Base-by-base conservation (phyloP, 2,888 invertebrate genomes). In the Apamea epomidion region DNA sequence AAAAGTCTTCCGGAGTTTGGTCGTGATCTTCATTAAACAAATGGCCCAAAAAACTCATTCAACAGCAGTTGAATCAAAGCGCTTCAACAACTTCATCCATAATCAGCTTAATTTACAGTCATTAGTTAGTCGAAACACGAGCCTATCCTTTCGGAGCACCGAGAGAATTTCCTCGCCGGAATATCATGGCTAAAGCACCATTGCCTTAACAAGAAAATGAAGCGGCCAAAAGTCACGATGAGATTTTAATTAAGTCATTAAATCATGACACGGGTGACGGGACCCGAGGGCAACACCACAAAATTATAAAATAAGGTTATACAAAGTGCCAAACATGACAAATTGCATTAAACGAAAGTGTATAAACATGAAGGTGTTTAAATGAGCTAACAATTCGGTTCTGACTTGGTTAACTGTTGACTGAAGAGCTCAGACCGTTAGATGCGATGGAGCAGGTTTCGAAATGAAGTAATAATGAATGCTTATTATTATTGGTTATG, bases 231-330 rank as follows among this genome's bases (percentile, higher is more conserved):
- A 89, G 87, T 88, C 90, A 87, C 90, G 89, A 91, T 92, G 90
- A 91, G 83, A 91, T 90, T 92, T 92, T 91, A 92, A 93, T 92
- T 91, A 92, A 91, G 90, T 88, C 90, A 88, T 90, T 89, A 91
- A 91, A 90, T 86, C 86, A 87, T 87, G 89, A 91, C 84, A 90
- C 89, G 87, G 88, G 86, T 86, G 89, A 83, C 85, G 54, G 65
- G 80, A 78, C 74, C 68, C 84, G 51, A 84, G 80, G 90, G 87
- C 86, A 85, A 83, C 87, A 89, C 89, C 82, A 86, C 86, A 81
- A 86, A 88, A 89, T 87, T 87, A 86, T 86, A 85, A 88, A 87
- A 87, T 83, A 86, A 80, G 76, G 80, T 79, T 73, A 76, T 45
- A 75, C 60, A 64, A 82, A 81, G 42, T 65, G 65, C 68, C 71